Base-by-base conservation (phyloP, 2,797 vertebrate species). In the Pangasius krempfi region DNA sequence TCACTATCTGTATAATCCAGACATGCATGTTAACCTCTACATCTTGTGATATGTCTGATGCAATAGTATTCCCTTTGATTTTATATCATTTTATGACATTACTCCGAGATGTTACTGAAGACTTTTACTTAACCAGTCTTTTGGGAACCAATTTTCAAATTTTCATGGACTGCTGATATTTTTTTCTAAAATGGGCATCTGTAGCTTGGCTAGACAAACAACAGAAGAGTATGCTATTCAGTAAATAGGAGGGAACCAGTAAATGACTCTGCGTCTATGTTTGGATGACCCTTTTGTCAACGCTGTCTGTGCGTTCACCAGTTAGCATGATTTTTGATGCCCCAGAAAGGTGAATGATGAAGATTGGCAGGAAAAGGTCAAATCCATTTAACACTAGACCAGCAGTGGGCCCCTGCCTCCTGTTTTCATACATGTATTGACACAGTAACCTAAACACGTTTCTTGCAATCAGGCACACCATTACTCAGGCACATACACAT, bases 341-440 rank as follows among this genome's bases (percentile, higher is more conserved):
- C 37, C 4, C 79, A 27, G 9, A 47, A 84, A 66, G 1, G 27
- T 66, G 62, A 68, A n/a, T 30, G 60, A 84, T 84, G 60, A 47
- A n/a, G 81, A 68, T 50, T 84, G 62, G n/a, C 82, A 68, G 54
- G 56, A 44, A 44, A 44, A 44, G 58, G n/a, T 84, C 37, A 33
- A 84, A 83, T 30, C 7, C 25, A 7, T 50, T 50, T 50, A 84
- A 30, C 44, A 20, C 62, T n/a, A 66, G 27, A 66, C 82, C 56
- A 66, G 40, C 25, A 5, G n/a, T 50, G 27, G 80, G 82, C 7
- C 44, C 82, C 54, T 52, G 18, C 44, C n/a, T 18, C 62, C 25
- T 83, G 58, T 64, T n/a, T 58, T 58, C 78, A 16, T 16, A 37
- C 33, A 6, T 27, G 37, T 22, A 54, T 22, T 64, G 5, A 82